Base-by-base conservation (phyloP, 1,140 invertebrate species). In the Carposina sasakii region DNA sequence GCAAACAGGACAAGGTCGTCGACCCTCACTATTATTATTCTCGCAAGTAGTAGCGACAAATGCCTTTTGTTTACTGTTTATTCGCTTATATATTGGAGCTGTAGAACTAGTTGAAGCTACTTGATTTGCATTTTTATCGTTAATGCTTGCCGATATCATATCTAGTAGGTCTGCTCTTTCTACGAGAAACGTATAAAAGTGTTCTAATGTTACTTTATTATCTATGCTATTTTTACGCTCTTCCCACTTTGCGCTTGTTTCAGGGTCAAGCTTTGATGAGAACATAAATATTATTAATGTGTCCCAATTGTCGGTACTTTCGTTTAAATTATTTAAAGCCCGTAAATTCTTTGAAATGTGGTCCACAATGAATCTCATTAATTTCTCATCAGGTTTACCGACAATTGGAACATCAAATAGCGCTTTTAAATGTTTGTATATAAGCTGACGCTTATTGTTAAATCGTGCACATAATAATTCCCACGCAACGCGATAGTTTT, bases 121-220 rank as follows among this genome's bases (percentile, higher is more conserved):
- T 42, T 42, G 12, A 42, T n/a, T 13, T 16, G 15, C 10, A 16
- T 19, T 36, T 8, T 9, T 19, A 3, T 2, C 2, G 16, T 16
- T 9, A 50, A 53, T 51, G 22, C 24, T 46, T 5, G 47, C 42
- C 47, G 44, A 42, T 30, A 60, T 44, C 3, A 49, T 15, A 30
- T 63, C 60, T 26, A 62, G 37, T 5, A 62, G 54, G 30, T 62
- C 46, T 4, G 59, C 54, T 9, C 52, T 54, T 44, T 62, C 56
- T 23, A 33, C 55, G 16, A 62, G 23, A 46, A 58, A 62, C 20
- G 52, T 58, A 34, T 36, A 33, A 48, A 58, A 62, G 33, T 55
- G 37, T 15, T 48, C 52, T 47, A 62, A 49, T 26, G 49, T 55
- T 17, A 54, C 54, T n/a, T n/a, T 23, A 31, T 60, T 51, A 8